Evolutionary conservation across 2,797 vertebrate species (phyloP), one percentile per base, ranked within the genome.

Genomic region (Pampus argenteus): DNA sequence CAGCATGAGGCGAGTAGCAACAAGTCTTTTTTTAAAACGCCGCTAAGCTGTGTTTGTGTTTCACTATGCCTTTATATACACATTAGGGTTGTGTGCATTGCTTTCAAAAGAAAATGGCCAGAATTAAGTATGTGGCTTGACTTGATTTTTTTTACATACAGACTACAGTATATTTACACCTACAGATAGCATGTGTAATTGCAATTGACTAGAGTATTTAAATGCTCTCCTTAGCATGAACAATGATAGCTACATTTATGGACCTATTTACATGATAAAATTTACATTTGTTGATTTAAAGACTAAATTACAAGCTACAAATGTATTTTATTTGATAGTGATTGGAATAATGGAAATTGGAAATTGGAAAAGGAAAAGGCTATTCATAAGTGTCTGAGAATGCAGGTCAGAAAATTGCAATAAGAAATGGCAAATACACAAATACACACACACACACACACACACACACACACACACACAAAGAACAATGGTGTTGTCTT

Each of bases 1-100:
- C 79, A 84, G 64, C 66, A 14, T 36, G 68, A 82, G 62, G 65
- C 67, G 44, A 65, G n/a, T 28, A 34, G 44, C 29, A 67, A 52
- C 23, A 29, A 2, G 1, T 26, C 9, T 44, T 68, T 38, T 49
- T 74, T 60, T 49, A 11, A 51, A 14, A 68, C 20, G 34, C 7
- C 10, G 38, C 11, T 45, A n/a, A 23, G 34, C 48, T 40, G 4
- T 54, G 49, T 55, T 51, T 48, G 17, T 60, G 38, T 23, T 67
- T 22, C 36, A 22, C 26, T 6, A 7, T 31, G 29, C 3, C 26
- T 63, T 4, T 44, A 55, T 44, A 44, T 5, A 36, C 11, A 59
- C 17, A 22, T n/a, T n/a, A 44, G 28, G 3, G 6, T 13, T 51
- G 5, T 9, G 15, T 38, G 8, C 6, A 38, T 34, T 71, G 40